phyloP scores from a whole-genome alignment of 2,797 vertebrate genomes.

The Siniperca undulata region DNA sequence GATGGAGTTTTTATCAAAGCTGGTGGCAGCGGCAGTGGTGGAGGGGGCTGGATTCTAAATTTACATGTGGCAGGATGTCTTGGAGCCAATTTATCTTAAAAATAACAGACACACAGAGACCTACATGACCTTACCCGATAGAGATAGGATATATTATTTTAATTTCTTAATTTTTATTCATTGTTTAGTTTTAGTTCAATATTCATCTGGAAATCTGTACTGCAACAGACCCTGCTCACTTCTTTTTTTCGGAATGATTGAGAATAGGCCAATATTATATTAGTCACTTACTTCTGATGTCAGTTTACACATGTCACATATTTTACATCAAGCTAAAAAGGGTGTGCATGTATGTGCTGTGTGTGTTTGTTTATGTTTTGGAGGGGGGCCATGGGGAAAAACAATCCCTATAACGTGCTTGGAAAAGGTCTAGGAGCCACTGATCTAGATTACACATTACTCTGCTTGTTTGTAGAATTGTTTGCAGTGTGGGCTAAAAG shows the following conservation, averaged over 20 bases:
- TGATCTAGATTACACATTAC: background rate
- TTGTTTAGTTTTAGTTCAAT: no score
- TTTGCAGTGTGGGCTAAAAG: background rate
- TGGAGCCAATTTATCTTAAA: constrained; percentile 51
- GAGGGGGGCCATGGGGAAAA: no score
- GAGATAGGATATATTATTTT: background rate
- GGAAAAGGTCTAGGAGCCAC: background rate
- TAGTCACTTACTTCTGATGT: background rate
- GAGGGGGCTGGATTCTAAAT: constrained; percentile 59
- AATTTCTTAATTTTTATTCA: background rate
- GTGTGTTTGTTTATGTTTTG: background rate
- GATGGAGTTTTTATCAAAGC: constrained; percentile 67
- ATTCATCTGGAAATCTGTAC: no score
- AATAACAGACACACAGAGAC: constrained; percentile 56
- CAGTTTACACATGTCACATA: background rate
- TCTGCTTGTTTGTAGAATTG: no score
- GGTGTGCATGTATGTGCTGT: background rate
- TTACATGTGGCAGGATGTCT: constrained; percentile 71
- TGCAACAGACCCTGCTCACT: no score
- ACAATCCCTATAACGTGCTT: background rate
- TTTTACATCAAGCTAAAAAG: background rate
- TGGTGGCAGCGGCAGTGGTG: constrained; percentile 38
- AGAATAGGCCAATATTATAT: background rate
- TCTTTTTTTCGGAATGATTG: background rate
- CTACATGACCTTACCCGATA: constrained; percentile 37